Base-by-base conservation (phyloP, 2,113 vertebrate genomes). In the Pagrus major region DNA sequence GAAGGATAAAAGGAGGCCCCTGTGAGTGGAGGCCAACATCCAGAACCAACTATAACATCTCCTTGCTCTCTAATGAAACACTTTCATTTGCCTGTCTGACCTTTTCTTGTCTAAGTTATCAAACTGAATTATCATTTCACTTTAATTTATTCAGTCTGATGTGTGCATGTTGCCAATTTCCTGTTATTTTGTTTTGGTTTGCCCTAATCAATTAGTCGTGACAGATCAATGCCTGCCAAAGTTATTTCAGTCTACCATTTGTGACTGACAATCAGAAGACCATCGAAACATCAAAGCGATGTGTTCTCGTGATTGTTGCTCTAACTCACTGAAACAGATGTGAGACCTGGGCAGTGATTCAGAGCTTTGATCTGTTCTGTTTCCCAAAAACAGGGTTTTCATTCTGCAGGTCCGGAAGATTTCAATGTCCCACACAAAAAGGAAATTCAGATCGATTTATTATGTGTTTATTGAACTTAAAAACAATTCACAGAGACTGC, bases 1-100 rank as follows among this genome's bases (percentile, higher is more conserved):
- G 20, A 41, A 61, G 71, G 35, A 74, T 46, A 51, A 72, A 81
- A 41, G 6, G 67, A 39, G 1, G 39, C 39, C 4, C 5, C 12
- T 42, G 52, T 60, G n/a, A 15, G 42, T 15, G 42, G 21, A 56
- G 20, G 9, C 23, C 23, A 20, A 59, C 27, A 44, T 37, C 8
- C 9, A 35, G 35, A 5, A 35, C 35, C 35, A 5, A 35, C 5
- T 60, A 27, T 65, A 49, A 68, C n/a, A 67, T 29, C 9, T 54
- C 35, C 8, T 70, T 58, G 11, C 7, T 42, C 16, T 73, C 25
- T 60, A 18, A 39, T 27, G 9, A 66, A 33, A 46, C 16, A 29
- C 25, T 55, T 55, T 51, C 5, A 18, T 15, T 18, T 11, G 49
- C 15, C 15, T 64, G 31, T 39, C 21, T 2, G 1, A 67, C 2